Evolutionary conservation across 2,888 invertebrate genomes (phyloP).

Genomic region (Rosalia funebris): DNA sequence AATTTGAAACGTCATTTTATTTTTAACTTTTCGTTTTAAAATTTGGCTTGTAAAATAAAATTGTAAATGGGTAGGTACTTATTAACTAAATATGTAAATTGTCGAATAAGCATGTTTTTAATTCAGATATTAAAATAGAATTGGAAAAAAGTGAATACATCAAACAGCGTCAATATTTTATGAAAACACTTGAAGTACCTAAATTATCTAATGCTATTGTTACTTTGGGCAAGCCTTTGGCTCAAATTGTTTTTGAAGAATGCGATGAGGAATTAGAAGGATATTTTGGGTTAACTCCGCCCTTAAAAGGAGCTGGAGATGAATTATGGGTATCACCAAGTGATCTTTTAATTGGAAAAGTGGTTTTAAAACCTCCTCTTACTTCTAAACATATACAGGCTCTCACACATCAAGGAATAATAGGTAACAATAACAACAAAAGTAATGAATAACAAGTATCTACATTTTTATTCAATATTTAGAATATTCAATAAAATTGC

Average conservation of each 20-base stretch:
- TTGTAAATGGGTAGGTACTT: neutral
- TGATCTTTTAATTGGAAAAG: constrained; percentile 61
- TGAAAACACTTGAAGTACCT: constrained; percentile 52
- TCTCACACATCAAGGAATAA: constrained; percentile 61
- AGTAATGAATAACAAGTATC: no score
- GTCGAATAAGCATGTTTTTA: no score
- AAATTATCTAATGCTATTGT: constrained; percentile 56
- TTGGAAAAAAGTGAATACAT: constrained; percentile 35
- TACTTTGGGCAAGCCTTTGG: constrained; percentile 56
- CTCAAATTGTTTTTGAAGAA: constrained; percentile 56
- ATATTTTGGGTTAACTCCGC: constrained; percentile 56
- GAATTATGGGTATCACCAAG: constrained; percentile 64
- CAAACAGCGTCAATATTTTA: constrained; percentile 32
- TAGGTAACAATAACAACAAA: constrained; percentile 48
- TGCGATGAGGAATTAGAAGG: constrained; percentile 53
- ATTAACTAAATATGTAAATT: no score
- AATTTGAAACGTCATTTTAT: no score
- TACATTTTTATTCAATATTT: no score
- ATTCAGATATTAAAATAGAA: constrained; percentile 24
- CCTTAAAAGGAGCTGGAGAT: constrained; percentile 57
- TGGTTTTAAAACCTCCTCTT: constrained; percentile 61
- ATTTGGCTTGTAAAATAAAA: neutral
- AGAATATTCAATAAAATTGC: no score
- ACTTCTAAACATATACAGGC: constrained; percentile 61
- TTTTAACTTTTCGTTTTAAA: no score